These are phyloP conservation scores for Tuberolachnus salignus DNA, from an alignment of 2,888 invertebrate genomes.

Conservation along the genomic window DNA sequence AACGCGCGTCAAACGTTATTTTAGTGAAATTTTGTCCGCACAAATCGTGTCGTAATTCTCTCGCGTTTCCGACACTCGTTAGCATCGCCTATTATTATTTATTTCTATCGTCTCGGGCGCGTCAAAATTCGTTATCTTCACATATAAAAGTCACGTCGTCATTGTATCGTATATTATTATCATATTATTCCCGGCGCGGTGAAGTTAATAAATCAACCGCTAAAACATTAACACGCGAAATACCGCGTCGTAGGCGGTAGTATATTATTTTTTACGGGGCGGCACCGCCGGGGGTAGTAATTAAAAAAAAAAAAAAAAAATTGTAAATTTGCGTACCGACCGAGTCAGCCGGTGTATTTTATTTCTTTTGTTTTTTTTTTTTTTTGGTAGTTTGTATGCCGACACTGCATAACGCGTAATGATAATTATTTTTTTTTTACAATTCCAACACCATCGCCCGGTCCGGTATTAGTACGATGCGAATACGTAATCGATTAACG, in stretches of 20 bases:
- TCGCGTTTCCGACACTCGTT: too few species aligned
- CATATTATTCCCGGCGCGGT: not conserved
- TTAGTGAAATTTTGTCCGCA: too few species aligned
- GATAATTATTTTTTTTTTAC: too few species aligned
- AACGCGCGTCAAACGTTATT: too few species aligned
- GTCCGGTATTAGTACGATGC: not conserved
- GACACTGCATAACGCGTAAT: too few species aligned
- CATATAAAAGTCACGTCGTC: constrained; percentile 22
- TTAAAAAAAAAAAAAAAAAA: too few species aligned
- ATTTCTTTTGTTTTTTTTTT: not conserved
- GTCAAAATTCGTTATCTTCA: constrained; percentile 35
- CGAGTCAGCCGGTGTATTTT: too few species aligned
- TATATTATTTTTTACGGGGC: not conserved
- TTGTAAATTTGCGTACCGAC: too few species aligned
- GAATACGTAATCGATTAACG: not conserved
- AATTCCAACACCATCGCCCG: too few species aligned
- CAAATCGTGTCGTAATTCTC: too few species aligned
- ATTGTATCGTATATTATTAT: constrained; percentile 19
- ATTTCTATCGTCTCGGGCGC: not conserved
- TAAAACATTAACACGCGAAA: not conserved
- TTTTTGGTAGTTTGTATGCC: not conserved
- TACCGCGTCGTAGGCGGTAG: not conserved
- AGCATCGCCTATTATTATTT: too few species aligned
- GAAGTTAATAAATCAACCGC: not conserved
- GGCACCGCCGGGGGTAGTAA: not conserved